Conservation (phyloP, 2,113 vertebrate species). For the Caranx ignobilis region DNA sequence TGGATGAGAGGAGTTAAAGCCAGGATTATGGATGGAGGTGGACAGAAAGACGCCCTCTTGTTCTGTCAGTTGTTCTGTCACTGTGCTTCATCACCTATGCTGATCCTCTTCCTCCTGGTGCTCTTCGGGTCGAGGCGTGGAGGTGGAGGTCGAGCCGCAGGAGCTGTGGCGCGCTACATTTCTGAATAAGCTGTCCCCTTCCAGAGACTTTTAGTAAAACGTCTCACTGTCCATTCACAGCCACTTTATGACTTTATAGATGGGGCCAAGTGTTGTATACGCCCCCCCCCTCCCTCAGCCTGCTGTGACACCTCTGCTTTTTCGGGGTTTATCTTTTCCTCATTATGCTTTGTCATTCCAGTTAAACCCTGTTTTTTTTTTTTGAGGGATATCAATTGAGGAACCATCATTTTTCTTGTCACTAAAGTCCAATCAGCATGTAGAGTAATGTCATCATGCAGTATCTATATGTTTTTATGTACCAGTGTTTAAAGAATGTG, state of each 20-base stretch:
- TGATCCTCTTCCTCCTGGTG: constrained; percentile 35
- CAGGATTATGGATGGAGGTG: constrained; percentile 1
- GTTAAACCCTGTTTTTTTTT: constrained; percentile 11
- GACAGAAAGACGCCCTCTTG: background rate
- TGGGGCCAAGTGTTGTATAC: constrained; percentile 26
- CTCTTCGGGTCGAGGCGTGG: constrained; percentile 11
- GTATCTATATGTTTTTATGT: constrained; percentile 21
- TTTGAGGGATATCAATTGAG: constrained; percentile 24
- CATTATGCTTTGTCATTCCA: constrained; percentile 71
- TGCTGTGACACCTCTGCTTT: constrained; percentile 16
- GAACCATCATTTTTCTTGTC: background rate
- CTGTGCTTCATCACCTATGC: constrained; percentile 19
- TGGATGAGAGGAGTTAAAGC: constrained; percentile 2
- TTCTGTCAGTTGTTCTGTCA: constrained; percentile 25
- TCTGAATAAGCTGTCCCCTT: constrained; percentile 62
- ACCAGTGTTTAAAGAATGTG: constrained; percentile 51
- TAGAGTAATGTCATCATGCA: constrained; percentile 25
- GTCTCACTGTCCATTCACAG: constrained; percentile 32
- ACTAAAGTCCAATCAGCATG: constrained; percentile 12
- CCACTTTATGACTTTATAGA: constrained; percentile 39
- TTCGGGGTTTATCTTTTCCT: constrained; percentile 1
- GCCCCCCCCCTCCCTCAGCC: background rate
- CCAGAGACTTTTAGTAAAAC: background rate
- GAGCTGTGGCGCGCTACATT: constrained; percentile 1
- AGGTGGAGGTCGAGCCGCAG: background rate